Evolutionary conservation across 2,113 vertebrate genomes (phyloP).

Genomic region (Sus scrofa): T2T-Sscrofa CM000822.6:21184501-21185000

Average conservation of each 20-base stretch:
- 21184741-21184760: not conserved
- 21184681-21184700: not conserved
- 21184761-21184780: not conserved
- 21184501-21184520: constrained; percentile 34
- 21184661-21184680: not conserved
- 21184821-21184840: constrained; percentile 95
- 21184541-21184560: not conserved
- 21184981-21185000: too few species aligned
- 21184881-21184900: constrained; percentile 94
- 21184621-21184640: not conserved
- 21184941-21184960: not conserved
- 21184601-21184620: not conserved
- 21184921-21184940: constrained; percentile 33
- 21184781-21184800: not conserved
- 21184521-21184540: not conserved
- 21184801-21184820: constrained; percentile 23
- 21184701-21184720: not conserved
- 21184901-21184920: constrained; percentile 96
- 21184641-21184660: not conserved
- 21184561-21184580: not conserved
- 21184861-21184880: constrained; percentile 95
- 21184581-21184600: not conserved
- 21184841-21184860: constrained; percentile 98
- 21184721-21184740: not conserved
- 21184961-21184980: too few species aligned